Percentiles rank a stretch among this genome's conserved stretches.
Conservation (phyloP, 2,113 vertebrate genomes). For the Desmodus rotundus region DNA sequence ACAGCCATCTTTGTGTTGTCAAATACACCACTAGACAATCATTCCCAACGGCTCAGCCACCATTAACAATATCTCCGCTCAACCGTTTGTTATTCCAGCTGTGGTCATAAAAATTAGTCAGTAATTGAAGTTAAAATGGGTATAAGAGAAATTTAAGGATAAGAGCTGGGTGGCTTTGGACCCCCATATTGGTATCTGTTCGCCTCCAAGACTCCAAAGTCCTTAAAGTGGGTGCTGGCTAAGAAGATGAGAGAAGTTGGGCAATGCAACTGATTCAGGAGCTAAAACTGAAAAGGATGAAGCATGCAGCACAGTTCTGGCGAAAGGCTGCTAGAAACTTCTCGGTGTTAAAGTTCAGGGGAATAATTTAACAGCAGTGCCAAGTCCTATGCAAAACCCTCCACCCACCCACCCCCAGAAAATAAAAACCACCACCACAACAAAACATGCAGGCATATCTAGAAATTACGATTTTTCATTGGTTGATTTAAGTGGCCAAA, state of each 20-base stretch:
- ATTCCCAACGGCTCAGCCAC: not conserved
- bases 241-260: not conserved
- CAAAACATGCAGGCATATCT: not conserved
- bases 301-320: not conserved
- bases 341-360: not conserved
- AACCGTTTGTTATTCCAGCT: not conserved
- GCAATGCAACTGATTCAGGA: not conserved
- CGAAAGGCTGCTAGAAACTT: not conserved
- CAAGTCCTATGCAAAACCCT: not conserved
- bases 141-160: not conserved
- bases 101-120: not conserved
- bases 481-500: not conserved
- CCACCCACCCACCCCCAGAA: too few species aligned
- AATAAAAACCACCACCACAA: not conserved
- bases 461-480: not conserved
- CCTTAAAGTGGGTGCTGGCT: not conserved
- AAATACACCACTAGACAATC: not conserved
- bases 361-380: not conserved
- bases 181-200: not conserved
- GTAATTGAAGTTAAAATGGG: not conserved
- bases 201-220: not conserved
- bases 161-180: not conserved
- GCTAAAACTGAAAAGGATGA: not conserved
- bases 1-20: not conserved
- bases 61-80: not conserved